These are phyloP conservation scores for Stigmatopora argus DNA, from an alignment of 2,113 vertebrate genomes.

Conservation along the genomic window DNA sequence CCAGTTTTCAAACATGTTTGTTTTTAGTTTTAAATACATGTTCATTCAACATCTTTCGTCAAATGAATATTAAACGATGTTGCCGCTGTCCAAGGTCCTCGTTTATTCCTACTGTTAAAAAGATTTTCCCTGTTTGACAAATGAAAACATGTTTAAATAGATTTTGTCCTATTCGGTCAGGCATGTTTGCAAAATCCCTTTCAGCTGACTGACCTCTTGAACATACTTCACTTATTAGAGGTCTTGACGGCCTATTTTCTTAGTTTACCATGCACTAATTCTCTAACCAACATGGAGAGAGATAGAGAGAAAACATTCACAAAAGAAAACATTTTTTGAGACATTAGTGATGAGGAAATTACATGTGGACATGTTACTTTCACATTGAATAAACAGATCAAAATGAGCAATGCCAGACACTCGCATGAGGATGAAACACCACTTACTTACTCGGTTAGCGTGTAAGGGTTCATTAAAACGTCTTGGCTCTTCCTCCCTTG, in stretches of 20 bases:
- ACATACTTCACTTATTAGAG: conserved; percentile 47
- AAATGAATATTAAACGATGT: too few relatives aligned
- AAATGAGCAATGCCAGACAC: conserved; percentile 20
- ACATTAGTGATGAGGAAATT: conserved; percentile 16
- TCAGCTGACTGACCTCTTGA: conserved; percentile 43
- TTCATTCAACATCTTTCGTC: too few relatives aligned
- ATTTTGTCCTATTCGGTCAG: too few relatives aligned
- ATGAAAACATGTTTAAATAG: too few relatives aligned
- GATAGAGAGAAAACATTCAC: conserved; percentile 36
- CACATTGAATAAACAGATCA: conserved; percentile 26
- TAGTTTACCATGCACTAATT: conserved; percentile 48
- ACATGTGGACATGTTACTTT: conserved; percentile 33
- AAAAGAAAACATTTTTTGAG: conserved; percentile 47
- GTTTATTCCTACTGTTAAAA: too few relatives aligned
- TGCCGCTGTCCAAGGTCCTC: too few relatives aligned
- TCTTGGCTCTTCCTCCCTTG: conserved; percentile 36
- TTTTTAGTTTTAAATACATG: background rate
- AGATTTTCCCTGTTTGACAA: too few relatives aligned
- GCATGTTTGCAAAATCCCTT: conserved; percentile 21
- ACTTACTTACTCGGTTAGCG: conserved; percentile 73
- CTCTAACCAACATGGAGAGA: conserved; percentile 21
- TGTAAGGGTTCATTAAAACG: conserved; percentile 71
- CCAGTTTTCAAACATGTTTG: conserved; percentile 27
- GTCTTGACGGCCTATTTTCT: conserved; percentile 41
- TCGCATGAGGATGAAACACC: conserved; percentile 25